These are phyloP conservation scores for Pantherophis alleghaniensis DNA, from an alignment of 2,797 vertebrate genomes.

Conservation along the genomic window DNA sequence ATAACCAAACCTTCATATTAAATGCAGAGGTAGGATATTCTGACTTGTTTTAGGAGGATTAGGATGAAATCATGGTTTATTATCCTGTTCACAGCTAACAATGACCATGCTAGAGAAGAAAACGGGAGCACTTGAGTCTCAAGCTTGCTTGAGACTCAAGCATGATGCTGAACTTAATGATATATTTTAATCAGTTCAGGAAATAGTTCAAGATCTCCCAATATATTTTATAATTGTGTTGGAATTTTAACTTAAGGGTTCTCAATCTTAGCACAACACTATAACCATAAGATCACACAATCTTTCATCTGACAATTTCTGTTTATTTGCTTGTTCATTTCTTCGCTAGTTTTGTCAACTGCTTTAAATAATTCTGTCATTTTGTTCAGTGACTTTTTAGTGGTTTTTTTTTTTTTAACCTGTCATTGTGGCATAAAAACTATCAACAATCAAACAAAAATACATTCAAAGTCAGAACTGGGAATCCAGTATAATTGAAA, in stretches of 20 bases:
- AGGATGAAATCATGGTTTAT: neutral
- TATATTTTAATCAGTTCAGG: neutral
- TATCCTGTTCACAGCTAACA: neutral
- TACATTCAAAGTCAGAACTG: neutral
- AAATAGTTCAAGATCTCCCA: neutral
- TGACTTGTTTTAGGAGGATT: neutral
- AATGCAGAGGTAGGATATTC: neutral
- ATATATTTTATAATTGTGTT: neutral
- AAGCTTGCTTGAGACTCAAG: neutral
- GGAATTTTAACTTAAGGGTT: neutral
- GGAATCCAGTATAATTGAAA: constrained; percentile 47
- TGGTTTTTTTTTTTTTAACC: neutral
- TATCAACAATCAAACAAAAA: constrained; percentile 15
- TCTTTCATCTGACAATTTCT: neutral
- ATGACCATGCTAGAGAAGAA: neutral
- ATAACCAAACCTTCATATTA: neutral
- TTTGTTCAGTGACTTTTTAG: neutral
- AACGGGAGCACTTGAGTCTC: neutral
- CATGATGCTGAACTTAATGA: neutral
- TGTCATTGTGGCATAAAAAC: constrained; percentile 2
- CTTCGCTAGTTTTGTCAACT: constrained; percentile 2
- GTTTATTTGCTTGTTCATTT: neutral
- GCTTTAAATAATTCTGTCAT: constrained; percentile 6
- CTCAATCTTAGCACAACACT: neutral
- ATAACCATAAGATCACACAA: neutral